Evolutionary conservation across 2,888 invertebrate species (phyloP).

Genomic region (Agrilus mali): DNA sequence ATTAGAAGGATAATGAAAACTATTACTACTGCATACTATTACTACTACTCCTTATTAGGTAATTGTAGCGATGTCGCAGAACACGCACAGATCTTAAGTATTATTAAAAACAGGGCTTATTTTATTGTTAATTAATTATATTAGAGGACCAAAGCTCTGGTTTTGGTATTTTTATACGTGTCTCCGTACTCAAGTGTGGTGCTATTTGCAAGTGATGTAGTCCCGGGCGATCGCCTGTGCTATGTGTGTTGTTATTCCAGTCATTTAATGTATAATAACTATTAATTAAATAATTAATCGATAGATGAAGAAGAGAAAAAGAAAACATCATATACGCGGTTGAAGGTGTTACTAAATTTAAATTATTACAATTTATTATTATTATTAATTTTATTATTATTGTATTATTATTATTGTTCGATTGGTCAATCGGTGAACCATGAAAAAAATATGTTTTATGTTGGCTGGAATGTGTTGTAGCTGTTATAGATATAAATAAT

Average conservation of each 20-base stretch:
- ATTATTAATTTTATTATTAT: too few relatives aligned
- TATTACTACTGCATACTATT: too few relatives aligned
- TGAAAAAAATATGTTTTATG: constrained; percentile 14
- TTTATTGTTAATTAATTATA: constrained; percentile 22
- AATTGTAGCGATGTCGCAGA: constrained; percentile 7
- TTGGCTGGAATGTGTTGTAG: constrained; percentile 29
- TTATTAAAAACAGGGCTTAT: constrained; percentile 32
- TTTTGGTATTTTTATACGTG: constrained; percentile 34
- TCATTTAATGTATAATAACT: constrained; percentile 27
- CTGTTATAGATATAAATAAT: constrained; percentile 21
- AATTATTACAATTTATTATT: constrained; percentile 10
- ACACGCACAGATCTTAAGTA: constrained; percentile 25
- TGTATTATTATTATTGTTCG: too few relatives aligned
- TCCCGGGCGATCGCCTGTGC: constrained; percentile 13
- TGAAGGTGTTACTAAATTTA: constrained; percentile 30
- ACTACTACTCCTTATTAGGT: too few relatives aligned
- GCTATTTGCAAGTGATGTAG: constrained; percentile 28
- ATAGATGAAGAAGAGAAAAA: too few relatives aligned
- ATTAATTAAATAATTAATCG: constrained; percentile 3
- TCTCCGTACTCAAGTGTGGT: constrained; percentile 34
- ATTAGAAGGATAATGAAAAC: too few relatives aligned
- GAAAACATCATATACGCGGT: constrained; percentile 25
- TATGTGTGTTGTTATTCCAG: constrained; percentile 32
- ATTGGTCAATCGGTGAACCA: too few relatives aligned
- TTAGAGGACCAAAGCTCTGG: constrained; percentile 32